A percentile compares a stretch with the other conserved stretches of the same genome.
Conservation (phyloP, 2,113 vertebrate genomes). For the Anguilla rostrata region DNA sequence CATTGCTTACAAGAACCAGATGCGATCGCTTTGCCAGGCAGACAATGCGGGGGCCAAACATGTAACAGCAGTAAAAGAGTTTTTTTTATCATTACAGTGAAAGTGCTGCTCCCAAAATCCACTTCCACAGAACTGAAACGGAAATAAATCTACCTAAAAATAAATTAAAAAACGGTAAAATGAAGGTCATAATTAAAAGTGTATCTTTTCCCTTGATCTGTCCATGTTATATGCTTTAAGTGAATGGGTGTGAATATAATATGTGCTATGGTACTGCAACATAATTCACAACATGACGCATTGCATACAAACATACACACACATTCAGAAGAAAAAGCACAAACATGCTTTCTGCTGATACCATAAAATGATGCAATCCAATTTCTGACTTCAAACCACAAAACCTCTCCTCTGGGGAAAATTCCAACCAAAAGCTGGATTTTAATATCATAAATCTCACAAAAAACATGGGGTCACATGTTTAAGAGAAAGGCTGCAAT, state of each 20-base stretch:
- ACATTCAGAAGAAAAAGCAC: not conserved
- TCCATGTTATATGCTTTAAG: not conserved
- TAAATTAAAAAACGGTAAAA: not conserved
- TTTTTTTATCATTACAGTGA: not conserved
- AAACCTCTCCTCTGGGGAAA: not conserved
- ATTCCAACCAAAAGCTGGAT: not conserved
- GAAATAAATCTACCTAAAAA: not conserved
- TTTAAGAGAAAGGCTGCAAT: not conserved
- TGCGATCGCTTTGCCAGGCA: conserved; percentile 2
- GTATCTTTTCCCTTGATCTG: not conserved
- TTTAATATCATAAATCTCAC: not conserved
- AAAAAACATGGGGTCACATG: not conserved
- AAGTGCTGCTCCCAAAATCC: not conserved
- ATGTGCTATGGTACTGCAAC: not conserved
- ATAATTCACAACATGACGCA: not conserved
- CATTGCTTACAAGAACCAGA: conserved; percentile 4
- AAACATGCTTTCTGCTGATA: not conserved
- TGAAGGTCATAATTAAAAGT: not conserved
- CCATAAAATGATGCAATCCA: not conserved
- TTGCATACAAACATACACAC: not conserved
- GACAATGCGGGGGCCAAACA: not conserved
- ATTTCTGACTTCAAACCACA: not conserved
- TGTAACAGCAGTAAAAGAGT: conserved; percentile 5
- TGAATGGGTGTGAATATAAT: not conserved
- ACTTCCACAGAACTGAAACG: not conserved